phyloP scores from a whole-genome alignment of 1,140 invertebrate species.

The Andricus grossulariae region DNA sequence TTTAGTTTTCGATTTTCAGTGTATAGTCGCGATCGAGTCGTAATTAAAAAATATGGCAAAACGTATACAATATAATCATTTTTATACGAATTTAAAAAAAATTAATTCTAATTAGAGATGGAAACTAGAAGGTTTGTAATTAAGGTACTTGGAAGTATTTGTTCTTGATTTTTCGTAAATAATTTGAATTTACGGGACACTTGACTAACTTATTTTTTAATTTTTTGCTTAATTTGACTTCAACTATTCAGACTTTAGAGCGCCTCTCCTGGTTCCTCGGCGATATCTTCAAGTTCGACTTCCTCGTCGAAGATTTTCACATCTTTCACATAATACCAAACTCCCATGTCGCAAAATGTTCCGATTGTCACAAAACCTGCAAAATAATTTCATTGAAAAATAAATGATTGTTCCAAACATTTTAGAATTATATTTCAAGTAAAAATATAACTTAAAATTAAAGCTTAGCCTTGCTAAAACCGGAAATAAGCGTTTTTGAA shows the following conservation, averaged over 20 bases:
- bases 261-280: constrained; percentile 67
- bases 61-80: too few relatives aligned
- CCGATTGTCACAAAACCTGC: constrained; percentile 80
- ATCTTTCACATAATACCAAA: constrained; percentile 83
- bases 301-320: constrained; percentile 84
- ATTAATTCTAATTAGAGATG: too few relatives aligned
- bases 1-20: too few relatives aligned
- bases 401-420: too few relatives aligned
- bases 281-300: constrained; percentile 74
- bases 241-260: constrained; percentile 52
- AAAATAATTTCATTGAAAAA: constrained; percentile 39
- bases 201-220: constrained; percentile 17
- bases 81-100: too few relatives aligned
- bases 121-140: constrained; percentile 38
- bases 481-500: background rate
- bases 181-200: background rate
- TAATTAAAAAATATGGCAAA: too few relatives aligned
- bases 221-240: constrained; percentile 38
- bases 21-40: too few relatives aligned
- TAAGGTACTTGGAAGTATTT: constrained; percentile 69
- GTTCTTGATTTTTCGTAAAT: constrained; percentile 31
- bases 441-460: too few relatives aligned
- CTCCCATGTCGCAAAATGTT: constrained; percentile 80
- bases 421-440: too few relatives aligned
- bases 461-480: background rate